Evolutionary conservation across 2,888 invertebrate genomes (phyloP), one percentile per base, ranked within the genome.

Genomic region (Ornithoptera alexandrae): DNA sequence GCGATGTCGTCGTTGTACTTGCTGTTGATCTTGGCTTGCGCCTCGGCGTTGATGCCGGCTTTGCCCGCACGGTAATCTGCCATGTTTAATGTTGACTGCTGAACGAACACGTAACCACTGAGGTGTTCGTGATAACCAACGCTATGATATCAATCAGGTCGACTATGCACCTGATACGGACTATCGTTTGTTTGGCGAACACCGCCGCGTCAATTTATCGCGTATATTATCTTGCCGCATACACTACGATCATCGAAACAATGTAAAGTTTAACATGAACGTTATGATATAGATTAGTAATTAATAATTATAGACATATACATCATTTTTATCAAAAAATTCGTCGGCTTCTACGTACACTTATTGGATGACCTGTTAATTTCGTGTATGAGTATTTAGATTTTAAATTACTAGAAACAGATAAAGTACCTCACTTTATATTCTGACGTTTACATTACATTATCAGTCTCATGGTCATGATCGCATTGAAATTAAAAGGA

Each of bases 1-100:
- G 99, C 99, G 79, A 98, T 94, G 76, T 97, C 97, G 79, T 97
- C 96, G 88, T 97, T 99, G 94, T 99, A 99, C 93, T 99, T 99
- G 89, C 97, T 97, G 87, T 98, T 96, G 81, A 99, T 97, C 96
- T 84, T 84, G 56, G 88, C 88, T 76, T 92, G 92, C 18, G 92
- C 92, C 74, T 92, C 89, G 72, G 92, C 92, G 81, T 92, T 92
- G 84, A 92, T 91, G 79, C 92, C 92, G 78, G 92, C 88, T 79
- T 92, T 92, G 10, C 86, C 89, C 77, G 92, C 92, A 73, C 92
- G 88, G 74, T 89, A 85, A 67, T 92, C 92, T 58, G 89, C 91
- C 92, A 92, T 92, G 76, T 84, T 86, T 75, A 78, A 84, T 91
- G 89, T 85, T 88, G 75, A 81, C 86, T 81, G 80, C 74, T 81